A percentile compares a stretch with the other conserved stretches of the same genome.
These are phyloP conservation scores for Leucophora obtusa DNA, from an alignment of 2,888 invertebrate species.

Conservation along the genomic window DNA sequence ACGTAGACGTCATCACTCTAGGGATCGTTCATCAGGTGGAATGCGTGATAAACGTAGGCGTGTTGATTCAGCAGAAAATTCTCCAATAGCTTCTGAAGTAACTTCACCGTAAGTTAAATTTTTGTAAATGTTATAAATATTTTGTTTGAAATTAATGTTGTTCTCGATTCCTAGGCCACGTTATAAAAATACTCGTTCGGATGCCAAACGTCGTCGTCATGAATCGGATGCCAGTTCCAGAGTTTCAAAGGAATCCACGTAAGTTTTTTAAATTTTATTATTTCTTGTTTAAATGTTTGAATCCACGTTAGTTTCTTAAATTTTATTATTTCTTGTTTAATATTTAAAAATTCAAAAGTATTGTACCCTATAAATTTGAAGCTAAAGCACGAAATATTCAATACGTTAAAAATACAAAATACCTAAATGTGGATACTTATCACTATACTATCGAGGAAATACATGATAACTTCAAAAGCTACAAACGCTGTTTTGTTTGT, in stretches of 20 bases:
- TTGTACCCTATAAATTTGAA: no score
- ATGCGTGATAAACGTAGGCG: constrained; percentile 84
- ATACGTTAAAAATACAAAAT: neutral
- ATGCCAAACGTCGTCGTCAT: constrained; percentile 82
- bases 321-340: neutral
- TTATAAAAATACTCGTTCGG: constrained; percentile 74
- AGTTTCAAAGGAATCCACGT: constrained; percentile 77
- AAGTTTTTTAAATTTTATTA: constrained; percentile 67
- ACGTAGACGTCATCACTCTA: constrained; percentile 89
- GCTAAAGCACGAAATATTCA: neutral
- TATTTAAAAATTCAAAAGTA: neutral
- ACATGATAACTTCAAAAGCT: no score
- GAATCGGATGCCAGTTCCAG: constrained; percentile 81
- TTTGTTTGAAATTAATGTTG: constrained; percentile 35
- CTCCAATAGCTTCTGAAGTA: constrained; percentile 72
- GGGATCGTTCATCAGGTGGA: constrained; percentile 79
- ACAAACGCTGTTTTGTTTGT: no score
- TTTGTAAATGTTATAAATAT: constrained; percentile 21
- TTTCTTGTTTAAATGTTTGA: constrained; percentile 65
- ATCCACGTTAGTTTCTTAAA: constrained; percentile 74
- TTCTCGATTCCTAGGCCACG: constrained; percentile 69
- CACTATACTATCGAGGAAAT: no score
- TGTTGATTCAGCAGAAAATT: constrained; percentile 82
- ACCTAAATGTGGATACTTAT: neutral
- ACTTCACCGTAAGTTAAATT: constrained; percentile 75